Conservation (phyloP, 64 coral and sea anemone species). For the Montipora cactus region DNA sequence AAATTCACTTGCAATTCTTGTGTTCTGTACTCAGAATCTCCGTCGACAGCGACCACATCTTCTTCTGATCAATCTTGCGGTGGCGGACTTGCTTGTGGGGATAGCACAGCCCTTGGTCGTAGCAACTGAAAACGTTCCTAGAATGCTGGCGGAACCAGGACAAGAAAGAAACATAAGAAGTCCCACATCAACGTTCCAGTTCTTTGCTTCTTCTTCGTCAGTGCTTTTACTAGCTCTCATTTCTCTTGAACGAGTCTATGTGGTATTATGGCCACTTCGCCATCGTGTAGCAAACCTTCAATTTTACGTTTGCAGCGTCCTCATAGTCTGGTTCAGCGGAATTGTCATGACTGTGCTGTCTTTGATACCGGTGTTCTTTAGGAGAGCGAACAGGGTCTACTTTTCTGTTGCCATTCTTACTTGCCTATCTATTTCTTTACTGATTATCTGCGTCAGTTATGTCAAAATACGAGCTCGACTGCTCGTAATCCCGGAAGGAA, state of each 20-base stretch:
- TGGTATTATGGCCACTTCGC: neutral
- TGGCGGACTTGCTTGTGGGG: neutral
- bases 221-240: slow-evolving; percentile 20
- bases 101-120: neutral
- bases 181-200: neutral
- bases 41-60: neutral
- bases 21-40: neutral
- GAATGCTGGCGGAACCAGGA: neutral
- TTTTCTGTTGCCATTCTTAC: neutral
- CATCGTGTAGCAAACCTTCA: neutral
- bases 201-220: neutral
- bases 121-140: neutral
- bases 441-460: neutral
- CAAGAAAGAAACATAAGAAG: neutral
- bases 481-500: neutral
- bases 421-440: neutral
- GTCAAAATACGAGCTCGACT: neutral
- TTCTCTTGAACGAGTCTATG: neutral
- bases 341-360: neutral
- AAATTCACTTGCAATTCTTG: neutral
- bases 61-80: neutral
- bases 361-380: neutral
- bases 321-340: neutral
- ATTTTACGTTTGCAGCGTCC: neutral
- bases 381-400: neutral